phyloP scores from a whole-genome alignment of 2,888 invertebrate genomes.

The Heliconius ethilla region DNA sequence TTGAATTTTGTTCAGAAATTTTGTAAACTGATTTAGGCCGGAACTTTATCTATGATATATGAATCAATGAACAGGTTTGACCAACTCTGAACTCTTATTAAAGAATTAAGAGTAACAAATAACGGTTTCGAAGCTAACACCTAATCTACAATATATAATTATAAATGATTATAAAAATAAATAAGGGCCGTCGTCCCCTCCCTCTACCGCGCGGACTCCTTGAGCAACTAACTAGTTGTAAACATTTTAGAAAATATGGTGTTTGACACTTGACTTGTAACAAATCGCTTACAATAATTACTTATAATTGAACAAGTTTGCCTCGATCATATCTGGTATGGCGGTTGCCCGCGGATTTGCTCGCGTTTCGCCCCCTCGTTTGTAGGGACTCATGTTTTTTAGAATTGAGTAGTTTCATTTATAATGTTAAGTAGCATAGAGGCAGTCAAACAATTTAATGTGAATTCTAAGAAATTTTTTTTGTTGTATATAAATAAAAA shows the following conservation, averaged over 20 bases:
- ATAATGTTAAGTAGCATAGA: neutral
- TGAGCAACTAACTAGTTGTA: constrained; percentile 59
- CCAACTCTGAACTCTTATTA: constrained; percentile 6
- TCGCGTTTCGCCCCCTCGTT: neutral
- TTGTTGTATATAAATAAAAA: constrained; percentile 23
- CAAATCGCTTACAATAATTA: constrained; percentile 11
- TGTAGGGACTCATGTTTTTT: neutral
- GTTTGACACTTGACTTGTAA: constrained; percentile 47
- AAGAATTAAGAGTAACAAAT: constrained; percentile 14
- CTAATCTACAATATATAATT: constrained; percentile 65
- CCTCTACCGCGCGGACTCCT: constrained; percentile 59
- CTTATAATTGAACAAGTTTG: neutral
- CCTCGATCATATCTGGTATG: constrained; percentile 1
- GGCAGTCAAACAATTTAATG: constrained; percentile 34
- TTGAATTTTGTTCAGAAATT: constrained; percentile 64
- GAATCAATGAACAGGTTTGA: constrained; percentile 4
- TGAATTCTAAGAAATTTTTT: constrained; percentile 6
- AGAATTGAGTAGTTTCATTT: neutral
- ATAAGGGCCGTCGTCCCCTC: constrained; percentile 67
- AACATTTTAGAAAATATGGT: constrained; percentile 54
- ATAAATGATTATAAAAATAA: constrained; percentile 82
- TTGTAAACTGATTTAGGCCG: constrained; percentile 40
- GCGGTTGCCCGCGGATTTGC: neutral
- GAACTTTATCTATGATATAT: constrained; percentile 13
- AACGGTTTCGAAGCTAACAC: constrained; percentile 60